Evolutionary conservation across 2,113 vertebrate species (phyloP).

Genomic region (Gallinago paraguaiae): DNA sequence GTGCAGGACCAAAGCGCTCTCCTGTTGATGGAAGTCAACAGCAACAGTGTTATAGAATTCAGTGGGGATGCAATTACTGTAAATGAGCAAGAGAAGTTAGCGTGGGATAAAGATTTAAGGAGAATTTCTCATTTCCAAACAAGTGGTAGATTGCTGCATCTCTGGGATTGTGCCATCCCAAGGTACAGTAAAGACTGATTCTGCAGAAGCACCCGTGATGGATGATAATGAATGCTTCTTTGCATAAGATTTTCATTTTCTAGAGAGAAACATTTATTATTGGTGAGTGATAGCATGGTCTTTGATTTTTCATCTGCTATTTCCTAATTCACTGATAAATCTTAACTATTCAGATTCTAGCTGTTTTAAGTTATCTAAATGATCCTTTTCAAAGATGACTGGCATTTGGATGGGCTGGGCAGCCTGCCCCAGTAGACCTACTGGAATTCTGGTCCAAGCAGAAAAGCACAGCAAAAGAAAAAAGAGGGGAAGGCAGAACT

Average conservation of each 20-base stretch:
- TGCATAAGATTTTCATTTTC: slow-evolving; percentile 11
- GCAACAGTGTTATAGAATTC: background rate
- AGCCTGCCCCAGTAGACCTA: background rate
- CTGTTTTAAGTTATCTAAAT: background rate
- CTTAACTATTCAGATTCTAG: background rate
- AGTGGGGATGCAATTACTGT: background rate
- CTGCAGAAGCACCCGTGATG: background rate
- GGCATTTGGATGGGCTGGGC: background rate
- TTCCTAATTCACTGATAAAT: background rate
- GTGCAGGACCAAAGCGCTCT: background rate
- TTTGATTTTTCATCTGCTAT: background rate
- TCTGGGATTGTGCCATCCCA: background rate
- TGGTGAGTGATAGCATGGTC: background rate
- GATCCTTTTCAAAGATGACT: background rate
- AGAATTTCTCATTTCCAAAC: background rate
- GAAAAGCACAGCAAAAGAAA: background rate
- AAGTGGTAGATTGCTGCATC: background rate
- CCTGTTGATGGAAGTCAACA: background rate
- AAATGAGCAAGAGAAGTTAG: background rate
- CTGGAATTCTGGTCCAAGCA: background rate
- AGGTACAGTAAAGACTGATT: background rate
- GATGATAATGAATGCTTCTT: slow-evolving; percentile 7
- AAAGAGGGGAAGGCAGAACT: background rate
- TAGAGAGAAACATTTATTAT: background rate
- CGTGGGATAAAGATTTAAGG: background rate